Evolutionary conservation across 2,888 invertebrate genomes (phyloP).

Genomic region (Seira ritae): DNA sequence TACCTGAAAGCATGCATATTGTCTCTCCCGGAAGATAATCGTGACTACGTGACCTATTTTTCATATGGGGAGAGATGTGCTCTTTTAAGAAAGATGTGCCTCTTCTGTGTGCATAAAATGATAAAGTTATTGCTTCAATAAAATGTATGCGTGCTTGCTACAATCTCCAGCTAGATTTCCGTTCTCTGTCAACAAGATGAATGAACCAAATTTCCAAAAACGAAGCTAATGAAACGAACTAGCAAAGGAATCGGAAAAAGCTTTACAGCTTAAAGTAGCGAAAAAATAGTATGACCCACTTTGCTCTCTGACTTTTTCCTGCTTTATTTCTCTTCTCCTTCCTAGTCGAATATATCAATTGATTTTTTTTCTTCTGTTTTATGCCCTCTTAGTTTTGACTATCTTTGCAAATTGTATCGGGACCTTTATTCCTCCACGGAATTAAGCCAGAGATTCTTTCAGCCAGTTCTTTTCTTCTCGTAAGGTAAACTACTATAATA

Average conservation of each 20-base stretch:
- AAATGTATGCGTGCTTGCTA: conserved; percentile 51
- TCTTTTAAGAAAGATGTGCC: conserved; percentile 5
- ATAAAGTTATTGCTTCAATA: conserved; percentile 53
- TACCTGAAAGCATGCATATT: too few relatives aligned
- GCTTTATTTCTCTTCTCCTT: not conserved
- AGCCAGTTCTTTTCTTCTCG: not conserved
- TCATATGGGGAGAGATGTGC: not conserved
- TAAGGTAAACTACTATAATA: not conserved
- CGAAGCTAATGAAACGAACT: conserved; percentile 58
- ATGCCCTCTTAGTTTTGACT: not conserved
- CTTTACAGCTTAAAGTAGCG: conserved; percentile 34
- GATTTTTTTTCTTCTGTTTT: conserved; percentile 12
- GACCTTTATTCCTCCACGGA: not conserved
- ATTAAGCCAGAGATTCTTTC: not conserved
- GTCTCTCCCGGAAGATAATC: too few relatives aligned
- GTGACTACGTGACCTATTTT: conserved; percentile 3
- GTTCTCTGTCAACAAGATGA: conserved; percentile 64
- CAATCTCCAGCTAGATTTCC: conserved; percentile 52
- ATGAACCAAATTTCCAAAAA: conserved; percentile 58
- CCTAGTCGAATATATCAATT: conserved; percentile 22
- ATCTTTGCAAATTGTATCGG: conserved; percentile 7
- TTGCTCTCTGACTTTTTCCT: conserved; percentile 35
- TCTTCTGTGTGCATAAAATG: conserved; percentile 39
- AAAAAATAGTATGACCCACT: conserved; percentile 47
- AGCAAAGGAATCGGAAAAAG: conserved; percentile 41